Evolutionary conservation across 35 echinoderm and acorn worm species (phyloP).

Genomic region (Apostichopus japonicus): DNA sequence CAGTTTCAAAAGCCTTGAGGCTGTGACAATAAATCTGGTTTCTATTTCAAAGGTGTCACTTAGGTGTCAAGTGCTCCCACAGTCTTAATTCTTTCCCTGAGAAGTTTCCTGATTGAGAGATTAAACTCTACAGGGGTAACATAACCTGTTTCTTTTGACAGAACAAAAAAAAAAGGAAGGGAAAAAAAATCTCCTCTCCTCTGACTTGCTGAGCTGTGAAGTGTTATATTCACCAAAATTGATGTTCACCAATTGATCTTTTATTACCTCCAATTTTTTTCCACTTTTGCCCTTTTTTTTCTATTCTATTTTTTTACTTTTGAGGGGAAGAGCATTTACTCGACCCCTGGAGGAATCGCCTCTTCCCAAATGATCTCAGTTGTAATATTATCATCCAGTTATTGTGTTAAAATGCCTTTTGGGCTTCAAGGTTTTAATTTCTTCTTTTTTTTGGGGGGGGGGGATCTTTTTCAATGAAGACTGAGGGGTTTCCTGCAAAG

Average conservation of each 20-base stretch:
- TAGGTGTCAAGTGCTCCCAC: conserved; percentile 34
- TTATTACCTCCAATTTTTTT: not conserved
- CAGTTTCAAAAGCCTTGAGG: conserved; percentile 43
- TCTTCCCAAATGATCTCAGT: not conserved
- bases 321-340: not conserved
- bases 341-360: not conserved
- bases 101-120: not conserved
- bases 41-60: conserved; percentile 27
- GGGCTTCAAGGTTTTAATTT: not conserved
- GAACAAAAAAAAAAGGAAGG: too few relatives aligned
- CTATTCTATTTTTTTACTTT: not conserved
- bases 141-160: not conserved
- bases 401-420: not conserved
- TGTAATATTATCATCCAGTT: not conserved
- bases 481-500: too few relatives aligned
- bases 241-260: not conserved
- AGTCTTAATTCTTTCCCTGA: not conserved
- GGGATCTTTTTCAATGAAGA: not conserved
- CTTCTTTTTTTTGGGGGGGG: not conserved
- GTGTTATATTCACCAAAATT: not conserved
- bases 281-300: not conserved
- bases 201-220: not conserved
- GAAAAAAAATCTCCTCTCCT: not conserved
- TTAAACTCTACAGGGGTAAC: conserved; percentile 3
- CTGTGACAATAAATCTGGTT: conserved; percentile 36